Evolutionary conservation across 2,888 invertebrate genomes (phyloP), one percentile per base, ranked within the genome.

Genomic region (Phymatocera aterrima): DNA sequence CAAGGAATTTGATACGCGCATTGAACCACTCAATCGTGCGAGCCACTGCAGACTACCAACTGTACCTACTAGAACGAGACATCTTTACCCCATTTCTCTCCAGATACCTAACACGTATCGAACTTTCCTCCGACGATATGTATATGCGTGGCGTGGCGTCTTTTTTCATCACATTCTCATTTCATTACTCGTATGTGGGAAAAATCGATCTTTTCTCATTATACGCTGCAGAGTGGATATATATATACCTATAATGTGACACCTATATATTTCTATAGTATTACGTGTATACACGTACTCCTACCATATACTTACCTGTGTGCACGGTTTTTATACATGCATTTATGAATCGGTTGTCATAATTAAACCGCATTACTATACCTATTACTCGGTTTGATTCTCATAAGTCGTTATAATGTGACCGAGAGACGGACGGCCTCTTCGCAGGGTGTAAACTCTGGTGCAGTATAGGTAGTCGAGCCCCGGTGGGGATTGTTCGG

Each of bases 1-100:
- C 51, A 40, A 68, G 65, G 78, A 78, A 78, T 78, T 70, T 51
- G 54, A 70, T 78, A 70, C 78, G 68, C 24, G 54, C 75, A 54
- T 75, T 57, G 57, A 75, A 31, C 60, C 75, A 60, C 43, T 51
- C 75, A 75, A 57, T 75, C 60, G 28, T 57, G n/a, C n/a, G 51
- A 72, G 48, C 75, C 57, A 57, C 40, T 46, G 46, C 10, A 8
- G 37, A 72, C 51, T 72, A 68, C 68, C 68, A 43, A 24, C 68
- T 64, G 37, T 61, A 34, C 43, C 43, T 1, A 6, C 43, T 64
- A 64, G 54, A 75, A 40, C 75, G 21, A 75, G 57, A 37, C 40
- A 57, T 57, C 24, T 75, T 40, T 75, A 12, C 43, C 34, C 48
- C n/a, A 54, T 57, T 75, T 75, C 57, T 54, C 24, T 34, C 5